Evolutionary conservation across 2,888 invertebrate species (phyloP).

Genomic region (Girardia tigrina): DNA sequence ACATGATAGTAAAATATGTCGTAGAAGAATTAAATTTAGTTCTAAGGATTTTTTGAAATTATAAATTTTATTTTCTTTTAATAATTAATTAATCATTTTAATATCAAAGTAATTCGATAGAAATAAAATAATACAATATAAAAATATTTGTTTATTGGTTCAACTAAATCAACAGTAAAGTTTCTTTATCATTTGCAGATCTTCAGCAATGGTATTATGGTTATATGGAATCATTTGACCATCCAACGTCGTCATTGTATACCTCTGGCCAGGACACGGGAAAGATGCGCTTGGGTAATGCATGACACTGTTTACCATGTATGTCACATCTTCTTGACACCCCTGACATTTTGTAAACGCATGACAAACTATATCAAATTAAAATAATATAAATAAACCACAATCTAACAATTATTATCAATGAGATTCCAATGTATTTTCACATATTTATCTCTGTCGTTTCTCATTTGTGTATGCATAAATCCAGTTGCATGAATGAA

Average conservation of each 20-base stretch:
- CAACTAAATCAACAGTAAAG: too few relatives aligned
- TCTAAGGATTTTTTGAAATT: too few relatives aligned
- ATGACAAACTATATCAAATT: neutral
- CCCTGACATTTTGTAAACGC: neutral
- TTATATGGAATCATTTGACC: neutral
- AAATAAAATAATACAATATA: too few relatives aligned
- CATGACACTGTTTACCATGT: neutral
- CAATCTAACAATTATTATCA: neutral
- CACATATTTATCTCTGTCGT: neutral
- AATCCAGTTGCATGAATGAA: constrained; percentile 18
- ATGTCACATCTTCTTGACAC: neutral
- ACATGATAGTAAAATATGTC: too few relatives aligned
- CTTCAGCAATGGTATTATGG: neutral
- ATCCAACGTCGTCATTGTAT: neutral
- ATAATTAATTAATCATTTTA: too few relatives aligned
- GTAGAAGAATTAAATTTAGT: too few relatives aligned
- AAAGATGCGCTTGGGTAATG: constrained; percentile 4
- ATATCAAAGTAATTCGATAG: too few relatives aligned
- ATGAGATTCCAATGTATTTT: neutral
- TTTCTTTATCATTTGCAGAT: neutral
- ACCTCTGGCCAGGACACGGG: neutral
- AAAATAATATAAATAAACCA: neutral
- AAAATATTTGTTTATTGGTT: too few relatives aligned
- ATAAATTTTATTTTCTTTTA: too few relatives aligned
- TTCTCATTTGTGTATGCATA: constrained; percentile 20